Base-by-base conservation (phyloP, 2,797 vertebrate species). In the Pristis pectinata region DNA sequence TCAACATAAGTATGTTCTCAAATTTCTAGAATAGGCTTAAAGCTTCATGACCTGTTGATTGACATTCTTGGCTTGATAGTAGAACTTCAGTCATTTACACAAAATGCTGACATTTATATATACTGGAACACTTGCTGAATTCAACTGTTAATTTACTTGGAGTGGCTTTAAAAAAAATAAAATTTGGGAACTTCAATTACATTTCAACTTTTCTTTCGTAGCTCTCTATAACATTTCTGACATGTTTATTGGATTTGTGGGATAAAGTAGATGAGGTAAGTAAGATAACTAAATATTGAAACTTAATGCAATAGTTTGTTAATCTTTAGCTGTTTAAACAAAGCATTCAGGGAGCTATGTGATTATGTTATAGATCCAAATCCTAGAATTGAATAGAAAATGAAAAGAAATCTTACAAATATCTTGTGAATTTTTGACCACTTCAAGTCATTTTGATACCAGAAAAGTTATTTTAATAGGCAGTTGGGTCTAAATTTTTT, bases 221-320 rank as follows among this genome's bases (percentile, higher is more conserved):
- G 92, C 22, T 76, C 27, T 76, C 92, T 9, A 34, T 70, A 72
- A n/a, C 49, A 76, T 94, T 94, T 56, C 10, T 94, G 24, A 34
- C 67, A 11, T 56, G 70, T 53, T 76, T 94, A 76, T 76, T 94
- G 70, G 92, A 94, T 56, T 94, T 76, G 53, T 94, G 24, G 70
- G 70, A 94, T 76, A 76, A 94, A 94, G 30, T 74, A 19, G 24
- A 94, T 34, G 30, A 24, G 30, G 92, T 94, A 74, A 94, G 92
- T n/a, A 74, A 76, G 76, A 49, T 1, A 34, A 3, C 70, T 24
- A 44, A 17, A 72, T 27, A 74, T 53, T 94, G 3, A 72, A 72
- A 11, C 17, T 89, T 89, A 8, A 22, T 41, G 87, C 9, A 89
- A 61, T 56, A 89, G 30, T 17, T 77, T 61, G 59, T 89, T 61